Conservation (phyloP, 2,113 vertebrate species). For the Nipponia nippon region DNA sequence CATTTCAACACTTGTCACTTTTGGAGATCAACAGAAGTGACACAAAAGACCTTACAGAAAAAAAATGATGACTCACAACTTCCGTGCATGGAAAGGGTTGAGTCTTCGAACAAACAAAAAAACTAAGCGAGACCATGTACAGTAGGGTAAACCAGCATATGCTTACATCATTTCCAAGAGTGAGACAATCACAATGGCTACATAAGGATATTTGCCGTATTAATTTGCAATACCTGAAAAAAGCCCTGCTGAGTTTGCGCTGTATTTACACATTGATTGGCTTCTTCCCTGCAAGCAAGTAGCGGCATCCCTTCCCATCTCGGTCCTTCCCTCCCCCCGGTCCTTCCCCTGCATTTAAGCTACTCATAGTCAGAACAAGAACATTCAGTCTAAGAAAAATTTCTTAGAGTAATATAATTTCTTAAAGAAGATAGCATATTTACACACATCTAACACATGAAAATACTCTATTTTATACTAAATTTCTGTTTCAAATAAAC, state of each 20-base stretch:
- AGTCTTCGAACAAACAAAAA: conserved; percentile 1
- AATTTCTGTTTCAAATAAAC: conserved; percentile 78
- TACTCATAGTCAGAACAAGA: conserved; percentile 66
- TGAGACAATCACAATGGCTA: conserved; percentile 21
- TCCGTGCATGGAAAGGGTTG: neutral
- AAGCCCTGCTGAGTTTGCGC: conserved; percentile 30
- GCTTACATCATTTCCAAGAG: conserved; percentile 20
- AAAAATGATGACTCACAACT: neutral
- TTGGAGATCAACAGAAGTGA: neutral
- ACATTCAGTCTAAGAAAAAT: conserved; percentile 76
- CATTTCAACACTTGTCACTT: conserved; percentile 36
- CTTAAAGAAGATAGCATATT: conserved; percentile 78
- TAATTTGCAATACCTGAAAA: conserved; percentile 60
- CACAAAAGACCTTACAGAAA: neutral
- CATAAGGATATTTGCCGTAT: conserved; percentile 40
- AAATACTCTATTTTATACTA: conserved; percentile 85
- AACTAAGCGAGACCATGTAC: neutral
- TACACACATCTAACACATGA: conserved; percentile 83
- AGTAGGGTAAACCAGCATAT: neutral
- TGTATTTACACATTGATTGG: conserved; percentile 60
- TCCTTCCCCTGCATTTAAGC: conserved; percentile 38
- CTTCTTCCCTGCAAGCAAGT: conserved; percentile 60
- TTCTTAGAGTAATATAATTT: conserved; percentile 76
- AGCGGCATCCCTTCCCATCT: neutral
- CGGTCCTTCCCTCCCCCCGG: neutral